Evolutionary conservation across 2,888 invertebrate genomes (phyloP).

Genomic region (Horisme vitalbata): DNA sequence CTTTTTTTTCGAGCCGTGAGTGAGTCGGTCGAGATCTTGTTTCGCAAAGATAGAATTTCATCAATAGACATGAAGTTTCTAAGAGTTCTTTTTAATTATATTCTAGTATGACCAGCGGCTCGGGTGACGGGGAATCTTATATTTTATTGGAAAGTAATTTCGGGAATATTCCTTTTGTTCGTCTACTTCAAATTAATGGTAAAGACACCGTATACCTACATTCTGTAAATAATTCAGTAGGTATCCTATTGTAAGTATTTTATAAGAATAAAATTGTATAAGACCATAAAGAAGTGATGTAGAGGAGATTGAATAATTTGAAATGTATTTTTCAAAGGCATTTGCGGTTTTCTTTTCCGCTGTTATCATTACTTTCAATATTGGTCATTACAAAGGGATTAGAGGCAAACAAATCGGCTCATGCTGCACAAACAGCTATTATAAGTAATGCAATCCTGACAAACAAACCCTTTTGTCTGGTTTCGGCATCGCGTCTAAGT

Average conservation of each 20-base stretch:
- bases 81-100: constrained; percentile 76
- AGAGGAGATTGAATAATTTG: too few species aligned
- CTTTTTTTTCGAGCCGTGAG: constrained; percentile 53
- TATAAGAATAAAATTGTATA: too few species aligned
- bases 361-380: constrained; percentile 17
- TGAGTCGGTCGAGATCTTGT: constrained; percentile 64
- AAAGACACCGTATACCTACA: background rate
- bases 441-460: constrained; percentile 60
- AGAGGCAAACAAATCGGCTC: constrained; percentile 73
- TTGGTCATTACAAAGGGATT: constrained; percentile 75
- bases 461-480: constrained; percentile 72
- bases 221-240: too few species aligned
- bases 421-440: constrained; percentile 66
- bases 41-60: constrained; percentile 77
- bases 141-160: constrained; percentile 21
- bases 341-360: background rate
- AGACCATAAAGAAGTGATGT: too few species aligned
- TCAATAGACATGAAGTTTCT: constrained; percentile 64
- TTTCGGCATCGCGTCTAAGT: constrained; percentile 48
- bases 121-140: constrained; percentile 43
- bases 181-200: background rate
- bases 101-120: constrained; percentile 52
- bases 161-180: background rate
- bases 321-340: too few species aligned
- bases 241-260: too few species aligned